Percentiles rank a stretch among this genome's conserved stretches.
phyloP scores from a whole-genome alignment of 2,113 vertebrate species.

The Platanista minor region DNA sequence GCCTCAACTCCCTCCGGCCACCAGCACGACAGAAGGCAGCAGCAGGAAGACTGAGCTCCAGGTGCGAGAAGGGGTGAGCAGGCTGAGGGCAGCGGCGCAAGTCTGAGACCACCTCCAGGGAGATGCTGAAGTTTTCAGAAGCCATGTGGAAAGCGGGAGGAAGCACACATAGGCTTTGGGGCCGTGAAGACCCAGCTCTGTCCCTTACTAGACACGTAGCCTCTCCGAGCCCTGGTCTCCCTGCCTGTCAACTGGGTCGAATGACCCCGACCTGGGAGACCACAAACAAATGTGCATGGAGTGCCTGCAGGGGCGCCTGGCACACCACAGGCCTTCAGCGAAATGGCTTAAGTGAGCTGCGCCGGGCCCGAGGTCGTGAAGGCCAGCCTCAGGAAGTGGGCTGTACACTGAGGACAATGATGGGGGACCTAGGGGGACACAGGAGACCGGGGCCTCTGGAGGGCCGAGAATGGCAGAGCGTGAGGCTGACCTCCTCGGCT shows the following conservation, averaged over 20 bases:
- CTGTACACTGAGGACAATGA: background rate
- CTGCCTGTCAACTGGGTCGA: background rate
- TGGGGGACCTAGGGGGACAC: rapidly evolving
- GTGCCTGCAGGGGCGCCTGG: background rate
- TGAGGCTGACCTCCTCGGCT: background rate
- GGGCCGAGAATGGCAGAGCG: background rate
- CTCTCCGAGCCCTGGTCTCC: background rate
- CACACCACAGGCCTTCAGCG: background rate
- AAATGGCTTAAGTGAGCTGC: background rate
- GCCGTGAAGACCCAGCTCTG: background rate
- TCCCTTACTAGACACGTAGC: background rate
- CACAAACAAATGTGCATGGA: background rate
- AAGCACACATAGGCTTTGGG: background rate
- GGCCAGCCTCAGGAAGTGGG: background rate
- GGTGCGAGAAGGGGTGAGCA: background rate
- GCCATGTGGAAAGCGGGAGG: background rate
- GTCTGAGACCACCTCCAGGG: too few species aligned
- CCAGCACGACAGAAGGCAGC: background rate
- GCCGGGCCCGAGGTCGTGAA: background rate
- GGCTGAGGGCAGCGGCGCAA: background rate
- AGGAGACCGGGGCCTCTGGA: background rate
- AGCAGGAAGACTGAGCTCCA: background rate
- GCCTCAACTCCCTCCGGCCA: background rate
- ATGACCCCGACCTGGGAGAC: background rate
- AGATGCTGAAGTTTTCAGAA: background rate